These are phyloP conservation scores for Morpho achilles DNA, from an alignment of 2,888 invertebrate species.

Conservation along the genomic window DNA sequence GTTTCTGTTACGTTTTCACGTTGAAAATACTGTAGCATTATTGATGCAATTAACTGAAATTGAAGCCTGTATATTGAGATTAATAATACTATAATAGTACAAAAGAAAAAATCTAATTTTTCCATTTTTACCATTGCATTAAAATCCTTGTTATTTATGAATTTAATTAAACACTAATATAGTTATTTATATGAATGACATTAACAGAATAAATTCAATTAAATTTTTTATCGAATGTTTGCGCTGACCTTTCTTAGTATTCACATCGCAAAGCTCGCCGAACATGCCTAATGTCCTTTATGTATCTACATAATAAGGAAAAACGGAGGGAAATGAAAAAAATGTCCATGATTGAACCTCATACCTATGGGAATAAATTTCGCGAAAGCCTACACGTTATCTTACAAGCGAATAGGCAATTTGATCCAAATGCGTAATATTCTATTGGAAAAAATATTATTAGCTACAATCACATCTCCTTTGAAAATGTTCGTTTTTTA, in stretches of 20 bases:
- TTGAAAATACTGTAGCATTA: too few species aligned
- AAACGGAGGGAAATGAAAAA: constrained; percentile 46
- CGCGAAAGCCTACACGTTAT: constrained; percentile 51
- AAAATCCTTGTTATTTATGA: too few species aligned
- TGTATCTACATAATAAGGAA: constrained; percentile 35
- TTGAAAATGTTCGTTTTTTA: too few species aligned
- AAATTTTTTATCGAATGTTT: constrained; percentile 1
- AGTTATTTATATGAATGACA: too few species aligned
- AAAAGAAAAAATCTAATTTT: too few species aligned
- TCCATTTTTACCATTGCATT: too few species aligned
- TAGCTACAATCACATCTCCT: constrained; percentile 2
- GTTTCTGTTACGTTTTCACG: too few species aligned
- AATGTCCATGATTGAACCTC: constrained; percentile 74
- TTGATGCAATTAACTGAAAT: too few species aligned
- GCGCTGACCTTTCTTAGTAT: constrained; percentile 21
- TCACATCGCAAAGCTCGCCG: constrained; percentile 42
- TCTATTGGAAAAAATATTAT: constrained; percentile 23
- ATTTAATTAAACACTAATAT: too few species aligned
- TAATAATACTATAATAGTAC: too few species aligned
- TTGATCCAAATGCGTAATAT: constrained; percentile 34
- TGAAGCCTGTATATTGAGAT: too few species aligned
- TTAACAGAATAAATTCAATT: too few species aligned
- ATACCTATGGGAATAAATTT: constrained; percentile 76
- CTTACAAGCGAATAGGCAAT: constrained; percentile 60
- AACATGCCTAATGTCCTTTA: constrained; percentile 49